Evolutionary conservation across 2,888 invertebrate genomes (phyloP).

Genomic region (Octonoba sinensis): DNA sequence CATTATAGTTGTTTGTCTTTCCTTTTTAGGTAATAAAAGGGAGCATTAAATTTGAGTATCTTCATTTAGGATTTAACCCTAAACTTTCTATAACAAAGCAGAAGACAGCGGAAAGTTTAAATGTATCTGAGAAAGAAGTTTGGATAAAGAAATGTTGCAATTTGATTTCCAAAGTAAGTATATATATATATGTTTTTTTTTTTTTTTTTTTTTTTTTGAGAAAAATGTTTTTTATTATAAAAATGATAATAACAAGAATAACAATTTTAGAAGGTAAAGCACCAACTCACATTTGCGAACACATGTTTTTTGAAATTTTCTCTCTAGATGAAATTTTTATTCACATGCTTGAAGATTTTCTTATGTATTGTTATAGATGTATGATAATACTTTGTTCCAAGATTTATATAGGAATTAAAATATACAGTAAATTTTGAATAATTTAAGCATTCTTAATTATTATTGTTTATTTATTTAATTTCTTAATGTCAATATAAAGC

Average conservation of each 20-base stretch:
- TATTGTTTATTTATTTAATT: background rate
- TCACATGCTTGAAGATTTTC: no score
- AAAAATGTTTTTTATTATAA: no score
- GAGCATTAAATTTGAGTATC: slow-evolving; percentile 38
- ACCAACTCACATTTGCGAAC: no score
- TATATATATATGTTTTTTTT: background rate
- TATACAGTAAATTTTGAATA: background rate
- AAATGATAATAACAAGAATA: no score
- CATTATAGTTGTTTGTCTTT: background rate
- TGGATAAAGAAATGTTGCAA: slow-evolving; percentile 38
- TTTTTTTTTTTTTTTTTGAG: no score
- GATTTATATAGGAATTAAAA: background rate
- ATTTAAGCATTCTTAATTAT: background rate
- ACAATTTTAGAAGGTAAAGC: no score
- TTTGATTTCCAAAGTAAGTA: slow-evolving; percentile 17
- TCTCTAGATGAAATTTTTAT: no score
- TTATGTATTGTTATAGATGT: background rate
- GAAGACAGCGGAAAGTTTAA: background rate
- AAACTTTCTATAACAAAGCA: slow-evolving; percentile 10
- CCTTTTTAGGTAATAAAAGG: slow-evolving; percentile 37
- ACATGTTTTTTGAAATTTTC: no score
- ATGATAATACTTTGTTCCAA: background rate
- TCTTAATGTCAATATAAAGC: background rate
- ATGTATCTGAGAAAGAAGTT: slow-evolving; percentile 7
- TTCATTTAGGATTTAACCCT: slow-evolving; percentile 33